Evolutionary conservation across 2,113 vertebrate species (phyloP).

Genomic region (Orthonyx spaldingii): DNA sequence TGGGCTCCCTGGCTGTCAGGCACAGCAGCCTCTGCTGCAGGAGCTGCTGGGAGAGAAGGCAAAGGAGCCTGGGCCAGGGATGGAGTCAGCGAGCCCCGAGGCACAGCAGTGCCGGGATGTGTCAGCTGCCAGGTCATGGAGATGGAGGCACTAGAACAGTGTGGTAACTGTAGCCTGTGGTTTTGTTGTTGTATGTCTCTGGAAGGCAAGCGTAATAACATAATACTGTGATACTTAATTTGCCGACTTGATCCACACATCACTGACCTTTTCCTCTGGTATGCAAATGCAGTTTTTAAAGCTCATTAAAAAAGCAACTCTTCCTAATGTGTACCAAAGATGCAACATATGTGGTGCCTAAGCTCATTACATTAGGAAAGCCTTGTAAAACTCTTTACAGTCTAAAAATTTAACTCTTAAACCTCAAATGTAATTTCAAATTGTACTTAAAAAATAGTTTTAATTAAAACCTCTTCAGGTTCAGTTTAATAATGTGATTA

Average conservation of each 20-base stretch:
- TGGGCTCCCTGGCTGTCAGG: background rate
- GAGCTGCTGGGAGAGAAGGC: background rate
- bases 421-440: background rate
- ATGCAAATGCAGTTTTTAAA: conserved; percentile 58
- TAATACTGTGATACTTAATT: conserved; percentile 58
- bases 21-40: background rate
- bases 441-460: background rate
- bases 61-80: background rate
- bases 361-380: conserved; percentile 39
- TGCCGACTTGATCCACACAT: conserved; percentile 34
- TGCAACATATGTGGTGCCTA: conserved; percentile 33
- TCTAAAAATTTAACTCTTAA: conserved; percentile 42
- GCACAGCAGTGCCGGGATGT: background rate
- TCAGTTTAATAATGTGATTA: background rate
- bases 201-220: conserved; percentile 21
- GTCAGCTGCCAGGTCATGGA: background rate
- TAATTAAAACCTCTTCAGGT: background rate
- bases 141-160: background rate
- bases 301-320: conserved; percentile 53
- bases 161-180: background rate
- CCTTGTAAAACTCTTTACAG: conserved; percentile 21
- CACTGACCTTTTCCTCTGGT: conserved; percentile 54
- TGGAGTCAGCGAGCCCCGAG: fast-evolving
- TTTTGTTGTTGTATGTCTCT: conserved; percentile 8
- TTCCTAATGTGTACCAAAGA: conserved; percentile 36